Percentiles rank a stretch among this genome's conserved stretches.
Conservation (phyloP, 2,113 vertebrate genomes). For the Phycodurus eques region DNA sequence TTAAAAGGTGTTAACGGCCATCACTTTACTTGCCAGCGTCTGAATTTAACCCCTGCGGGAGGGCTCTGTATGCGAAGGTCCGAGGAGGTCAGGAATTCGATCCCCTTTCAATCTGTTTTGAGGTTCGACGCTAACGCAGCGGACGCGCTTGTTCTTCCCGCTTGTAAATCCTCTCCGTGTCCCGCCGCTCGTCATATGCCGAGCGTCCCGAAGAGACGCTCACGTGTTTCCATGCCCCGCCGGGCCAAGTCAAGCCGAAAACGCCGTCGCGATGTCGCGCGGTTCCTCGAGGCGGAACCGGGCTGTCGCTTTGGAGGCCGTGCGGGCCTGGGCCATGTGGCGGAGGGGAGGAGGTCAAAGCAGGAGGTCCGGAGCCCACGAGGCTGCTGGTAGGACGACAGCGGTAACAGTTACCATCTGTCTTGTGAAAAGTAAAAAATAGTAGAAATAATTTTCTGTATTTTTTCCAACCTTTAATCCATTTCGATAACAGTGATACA, state of each 20-base stretch:
- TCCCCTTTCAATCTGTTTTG: not conserved
- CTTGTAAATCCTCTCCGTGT: not conserved
- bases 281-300: not conserved
- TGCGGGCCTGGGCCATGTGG: not conserved
- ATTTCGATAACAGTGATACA: not conserved
- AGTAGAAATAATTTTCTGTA: no score
- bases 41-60: not conserved
- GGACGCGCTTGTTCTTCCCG: not conserved
- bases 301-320: not conserved
- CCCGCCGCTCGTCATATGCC: conserved; percentile 6
- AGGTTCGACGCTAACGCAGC: not conserved
- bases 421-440: conserved; percentile 1
- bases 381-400: not conserved
- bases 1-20: not conserved
- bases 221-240: not conserved
- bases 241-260: conserved; percentile 1
- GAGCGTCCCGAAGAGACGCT: not conserved
- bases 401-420: not conserved
- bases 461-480: not conserved
- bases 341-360: conserved; percentile 1
- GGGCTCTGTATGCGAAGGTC: not conserved
- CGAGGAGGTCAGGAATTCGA: not conserved
- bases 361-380: not conserved
- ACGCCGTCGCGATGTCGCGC: not conserved
- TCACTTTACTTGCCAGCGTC: not conserved